Evolutionary conservation across 2,113 vertebrate genomes (phyloP), one percentile per base, ranked within the genome.

Genomic region (Electrona antarctica): DNA sequence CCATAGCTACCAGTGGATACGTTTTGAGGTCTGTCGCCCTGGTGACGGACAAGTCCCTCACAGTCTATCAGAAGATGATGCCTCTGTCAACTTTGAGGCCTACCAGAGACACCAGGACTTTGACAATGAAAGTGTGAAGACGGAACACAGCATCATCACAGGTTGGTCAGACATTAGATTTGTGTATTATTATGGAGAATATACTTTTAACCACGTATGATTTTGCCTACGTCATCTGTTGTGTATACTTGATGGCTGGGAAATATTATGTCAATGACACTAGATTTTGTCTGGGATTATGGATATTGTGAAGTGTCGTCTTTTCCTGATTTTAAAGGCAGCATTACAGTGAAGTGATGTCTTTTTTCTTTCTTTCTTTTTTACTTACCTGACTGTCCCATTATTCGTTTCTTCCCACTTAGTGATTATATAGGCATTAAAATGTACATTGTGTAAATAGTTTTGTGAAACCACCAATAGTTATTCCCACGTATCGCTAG

Each of bases 1-100:
- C 12, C 61, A 58, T 15, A 96, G 96, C 85, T 96, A 97, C 84
- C 92, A 93, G 50, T 96, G 96, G 96, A 92, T 96, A 51, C 95
- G 94, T 52, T 97, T 95, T 63, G 95, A 97, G 45, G 94, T 95
- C 15, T 96, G 93, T 85, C 94, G 92, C 46, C 79, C 91, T 0
- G 90, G 93, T 2, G 94, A 95, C 0, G 92, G 92, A 6, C 93
- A 92, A 14, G 60, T 91, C 0, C 78, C 94, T 1, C 91, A 92
- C 67, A 90, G 89, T 33, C 76, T 94, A 0, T 91, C 90, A 0
- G 93, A 96, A 65, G 92, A 93, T 2, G 93, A 96, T 0, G 88
- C 92, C 6, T 87, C 94, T 0, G 77, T 95, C 55, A 95, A 92
- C 79, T 96, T 95, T 49, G 95, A 96, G 65, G 94, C 93, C 2